Conservation (phyloP, 2,888 invertebrate genomes). For the Volucella inflata region DNA sequence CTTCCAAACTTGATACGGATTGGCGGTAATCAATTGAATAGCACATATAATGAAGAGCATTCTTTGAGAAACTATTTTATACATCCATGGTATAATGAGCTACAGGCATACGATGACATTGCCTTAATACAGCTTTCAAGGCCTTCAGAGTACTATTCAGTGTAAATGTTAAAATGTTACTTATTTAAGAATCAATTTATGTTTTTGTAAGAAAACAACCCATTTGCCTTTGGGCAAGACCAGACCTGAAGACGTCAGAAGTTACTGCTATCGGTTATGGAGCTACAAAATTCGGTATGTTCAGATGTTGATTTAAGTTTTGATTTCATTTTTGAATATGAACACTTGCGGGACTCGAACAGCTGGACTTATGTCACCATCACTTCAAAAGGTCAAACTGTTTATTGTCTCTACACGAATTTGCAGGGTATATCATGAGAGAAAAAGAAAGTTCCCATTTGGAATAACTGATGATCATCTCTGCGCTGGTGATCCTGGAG, state of each 20-base stretch:
- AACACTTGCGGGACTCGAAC: not conserved
- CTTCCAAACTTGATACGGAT: constrained; percentile 54
- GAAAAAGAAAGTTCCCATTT: constrained; percentile 49
- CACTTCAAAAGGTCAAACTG: constrained; percentile 55
- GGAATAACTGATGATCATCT: constrained; percentile 46
- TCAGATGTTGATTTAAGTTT: not conserved
- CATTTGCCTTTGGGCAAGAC: constrained; percentile 51
- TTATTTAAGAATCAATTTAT: not conserved
- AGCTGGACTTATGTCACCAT: constrained; percentile 52
- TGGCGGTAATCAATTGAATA: constrained; percentile 56
- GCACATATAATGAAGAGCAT: constrained; percentile 55
- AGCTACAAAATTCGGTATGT: constrained; percentile 56
- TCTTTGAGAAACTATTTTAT: constrained; percentile 20
- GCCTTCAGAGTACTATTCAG: constrained; percentile 20
- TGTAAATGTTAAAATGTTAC: not conserved
- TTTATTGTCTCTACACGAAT: constrained; percentile 15
- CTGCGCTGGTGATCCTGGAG: constrained; percentile 60
- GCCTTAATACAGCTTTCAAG: constrained; percentile 42
- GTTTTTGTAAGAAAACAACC: constrained; percentile 30
- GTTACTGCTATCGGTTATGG: constrained; percentile 66
- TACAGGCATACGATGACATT: constrained; percentile 51
- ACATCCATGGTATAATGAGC: constrained; percentile 28
- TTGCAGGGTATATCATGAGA: constrained; percentile 40
- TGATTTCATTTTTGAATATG: not conserved
- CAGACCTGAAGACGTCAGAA: constrained; percentile 17